Base-by-base conservation (phyloP, 1,140 invertebrate genomes). In the Drosophila bocqueti region DNA sequence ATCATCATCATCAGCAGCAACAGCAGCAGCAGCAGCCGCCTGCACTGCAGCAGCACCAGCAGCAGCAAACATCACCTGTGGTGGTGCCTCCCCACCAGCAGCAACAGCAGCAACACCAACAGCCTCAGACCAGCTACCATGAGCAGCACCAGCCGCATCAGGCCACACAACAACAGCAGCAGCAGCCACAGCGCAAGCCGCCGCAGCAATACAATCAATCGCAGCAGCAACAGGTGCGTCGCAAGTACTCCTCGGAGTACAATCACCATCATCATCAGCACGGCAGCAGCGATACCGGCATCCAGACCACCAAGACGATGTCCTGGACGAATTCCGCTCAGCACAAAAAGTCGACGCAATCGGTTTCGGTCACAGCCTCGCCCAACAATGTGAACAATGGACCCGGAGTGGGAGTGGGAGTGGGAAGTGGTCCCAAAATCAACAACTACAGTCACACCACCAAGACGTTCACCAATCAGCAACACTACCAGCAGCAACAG, bases 281-380 rank as follows among this genome's bases (percentile, higher is more conserved):
- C 49, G 79, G 68, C 38, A 91, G 71, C 76, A 89, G 61, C 66
- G 85, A 92, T 42, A 81, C 90, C n/a, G 83, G 69, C 46, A 81
- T 90, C 43, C 91, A 92, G 69, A 91, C 90, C 21, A 92, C 85
- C 47, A 92, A 92, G 54, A 79, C 83, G 10, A 92, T 91, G 86
- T 92, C 92, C 52, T 92, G 92, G 92, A 92, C 92, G 2, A 92
- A 92, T 36, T 91, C 91, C 0, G 71, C 89, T 5, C 91, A 92
- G 68, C 91, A 85, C 57, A 92, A 93, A 55, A 93, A 93, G 59
- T 91, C 86, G 26, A 93, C 92, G 8, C 91, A 92, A 36, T 91
- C 92, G 29, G 92, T 93, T 43, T 87, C 92, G 9, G 92, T 93
- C 13, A 93, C 92, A 18, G 92, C 92, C 24, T 92, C 92, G 15